Base-by-base conservation (phyloP, 2,888 invertebrate species). In the Petrolisthes manimaculis region DNA sequence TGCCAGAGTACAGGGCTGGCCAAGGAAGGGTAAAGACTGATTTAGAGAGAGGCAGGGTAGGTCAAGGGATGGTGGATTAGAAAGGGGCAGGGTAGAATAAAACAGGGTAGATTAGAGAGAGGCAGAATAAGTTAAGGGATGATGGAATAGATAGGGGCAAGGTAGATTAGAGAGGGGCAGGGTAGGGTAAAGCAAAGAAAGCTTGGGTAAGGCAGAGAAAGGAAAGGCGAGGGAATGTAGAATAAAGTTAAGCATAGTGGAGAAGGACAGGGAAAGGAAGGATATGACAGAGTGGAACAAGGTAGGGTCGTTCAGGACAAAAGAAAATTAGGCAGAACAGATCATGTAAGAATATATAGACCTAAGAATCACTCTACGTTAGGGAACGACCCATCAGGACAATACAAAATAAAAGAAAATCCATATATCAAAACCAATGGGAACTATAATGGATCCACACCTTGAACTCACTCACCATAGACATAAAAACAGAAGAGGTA, bases 401-500 rank as follows among this genome's bases (percentile, higher is more conserved):
- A 37, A 37, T 37, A 2, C 37, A 37, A 1, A 1, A 37, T 37
- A 37, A 37, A 37, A 37, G 37, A 37, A 37, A 37, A 37, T 37
- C 2, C 37, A 37, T 37, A 37, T 37, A 37, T 37, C 54, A 9
- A 53, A 18, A 12, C 18, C 6, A 67, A 14, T 18, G 1, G 18
- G 12, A 67, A 67, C 18, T 67, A 67, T 67, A 67, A 67, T 67
- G 18, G 67, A 71, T 18, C 18, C 12, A 75, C 8, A 75, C 51
- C 12, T 75, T 75, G 3, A 75, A 37, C 37, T 2, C 61, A 83
- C 83, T 9, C 54, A 75, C 55, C 83, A 78, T 69, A 85, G 51
- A 85, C 75, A n/a, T 85, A 79, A 67, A 85, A 85, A n/a, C 85
- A 85, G 85, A 85, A 85, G 79, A 85, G 79, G 14, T 85, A 85